Conservation (phyloP, 2,888 invertebrate genomes). For the Andrena praecox region DNA sequence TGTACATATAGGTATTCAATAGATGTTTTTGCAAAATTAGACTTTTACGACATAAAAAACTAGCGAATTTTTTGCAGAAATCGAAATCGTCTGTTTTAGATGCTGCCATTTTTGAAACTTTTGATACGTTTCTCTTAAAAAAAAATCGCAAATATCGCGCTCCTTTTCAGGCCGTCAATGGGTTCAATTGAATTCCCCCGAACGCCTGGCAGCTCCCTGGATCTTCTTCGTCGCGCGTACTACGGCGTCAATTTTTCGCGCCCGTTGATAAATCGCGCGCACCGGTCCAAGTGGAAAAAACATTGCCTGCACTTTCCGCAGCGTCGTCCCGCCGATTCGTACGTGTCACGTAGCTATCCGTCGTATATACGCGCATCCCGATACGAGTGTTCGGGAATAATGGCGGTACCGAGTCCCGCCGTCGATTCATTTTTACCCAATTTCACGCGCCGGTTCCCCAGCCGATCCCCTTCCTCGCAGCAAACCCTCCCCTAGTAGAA, state of each 20-base stretch:
- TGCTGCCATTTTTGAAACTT: too few species aligned
- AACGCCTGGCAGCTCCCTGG: too few species aligned
- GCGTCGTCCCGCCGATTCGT: slow-evolving; percentile 50
- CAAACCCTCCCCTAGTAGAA: slow-evolving; percentile 3
- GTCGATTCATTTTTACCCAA: slow-evolving; percentile 73
- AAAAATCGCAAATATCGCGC: too few species aligned
- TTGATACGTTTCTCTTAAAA: too few species aligned
- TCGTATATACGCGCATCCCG: slow-evolving; percentile 30
- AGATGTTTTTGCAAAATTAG: too few species aligned
- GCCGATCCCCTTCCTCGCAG: slow-evolving; percentile 19
- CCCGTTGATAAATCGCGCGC: not conserved
- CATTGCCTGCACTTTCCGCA: slow-evolving; percentile 45
- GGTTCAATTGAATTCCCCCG: too few species aligned
- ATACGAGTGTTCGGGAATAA: slow-evolving; percentile 59
- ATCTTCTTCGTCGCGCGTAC: not conserved
- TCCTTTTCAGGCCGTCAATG: too few species aligned
- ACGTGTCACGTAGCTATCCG: slow-evolving; percentile 47
- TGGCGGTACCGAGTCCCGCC: slow-evolving; percentile 52
- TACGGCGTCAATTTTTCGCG: not conserved
- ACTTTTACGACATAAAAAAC: too few species aligned
- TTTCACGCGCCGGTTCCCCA: slow-evolving; percentile 73
- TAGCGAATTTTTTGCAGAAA: too few species aligned
- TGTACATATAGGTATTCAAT: too few species aligned
- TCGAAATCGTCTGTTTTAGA: too few species aligned
- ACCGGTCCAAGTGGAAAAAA: slow-evolving; percentile 27